Evolutionary conservation across 2,113 vertebrate species (phyloP).

Genomic region (Antechinus stuartii): DNA sequence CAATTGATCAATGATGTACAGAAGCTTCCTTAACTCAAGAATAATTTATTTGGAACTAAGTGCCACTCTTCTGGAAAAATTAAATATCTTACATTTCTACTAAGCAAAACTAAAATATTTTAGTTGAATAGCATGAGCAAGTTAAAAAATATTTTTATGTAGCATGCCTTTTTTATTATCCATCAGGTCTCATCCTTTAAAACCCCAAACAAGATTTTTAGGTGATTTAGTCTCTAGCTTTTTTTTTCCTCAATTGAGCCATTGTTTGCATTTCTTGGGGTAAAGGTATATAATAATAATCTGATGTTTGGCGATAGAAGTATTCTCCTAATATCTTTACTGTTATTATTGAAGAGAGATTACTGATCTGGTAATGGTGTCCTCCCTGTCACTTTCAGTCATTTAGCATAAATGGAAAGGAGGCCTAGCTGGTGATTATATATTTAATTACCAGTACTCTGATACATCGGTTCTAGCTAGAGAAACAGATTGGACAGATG

Average conservation of each 20-base stretch:
- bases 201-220: background rate
- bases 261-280: background rate
- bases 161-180: background rate
- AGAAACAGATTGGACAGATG: conserved; percentile 10
- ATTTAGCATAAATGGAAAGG: background rate
- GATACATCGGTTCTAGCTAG: background rate
- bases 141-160: background rate
- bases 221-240: background rate
- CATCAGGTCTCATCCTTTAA: background rate
- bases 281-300: background rate
- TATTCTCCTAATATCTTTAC: background rate
- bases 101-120: background rate
- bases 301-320: background rate
- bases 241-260: background rate
- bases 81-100: background rate
- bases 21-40: background rate
- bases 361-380: background rate
- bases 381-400: conserved; percentile 9
- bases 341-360: background rate
- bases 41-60: background rate
- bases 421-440: conserved; percentile 7
- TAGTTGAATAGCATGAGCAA: background rate
- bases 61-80: background rate
- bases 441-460: background rate
- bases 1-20: no score